phyloP scores from a whole-genome alignment of 1,140 invertebrate species.

The Zaprionus kolodkinae region DNA sequence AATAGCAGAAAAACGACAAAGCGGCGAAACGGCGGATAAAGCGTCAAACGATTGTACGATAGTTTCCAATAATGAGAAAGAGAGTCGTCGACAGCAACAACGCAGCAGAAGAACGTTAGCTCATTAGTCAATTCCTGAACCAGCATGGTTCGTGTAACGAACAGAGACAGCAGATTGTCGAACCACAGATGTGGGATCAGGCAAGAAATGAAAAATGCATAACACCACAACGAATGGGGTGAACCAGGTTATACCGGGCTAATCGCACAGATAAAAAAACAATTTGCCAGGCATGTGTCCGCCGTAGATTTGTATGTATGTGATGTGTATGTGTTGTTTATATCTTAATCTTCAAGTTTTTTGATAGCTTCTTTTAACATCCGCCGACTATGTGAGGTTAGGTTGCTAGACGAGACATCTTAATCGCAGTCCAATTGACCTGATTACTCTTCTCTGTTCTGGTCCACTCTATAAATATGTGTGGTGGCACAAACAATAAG shows the following conservation, averaged over 20 bases:
- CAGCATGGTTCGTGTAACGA: constrained; percentile 67
- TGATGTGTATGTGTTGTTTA: not conserved
- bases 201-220: constrained; percentile 53
- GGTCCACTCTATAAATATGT: constrained; percentile 79
- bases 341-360: constrained; percentile 1
- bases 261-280: constrained; percentile 14
- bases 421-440: constrained; percentile 55
- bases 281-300: not conserved
- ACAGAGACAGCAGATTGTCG: constrained; percentile 66
- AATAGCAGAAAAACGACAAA: constrained; percentile 51
- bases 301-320: not conserved
- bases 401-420: not conserved
- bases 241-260: constrained; percentile 50
- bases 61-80: constrained; percentile 25
- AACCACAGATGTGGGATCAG: constrained; percentile 70
- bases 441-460: constrained; percentile 61
- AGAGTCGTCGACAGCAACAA: constrained; percentile 2
- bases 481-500: constrained; percentile 56
- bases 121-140: constrained; percentile 71
- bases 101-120: constrained; percentile 38
- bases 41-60: constrained; percentile 11
- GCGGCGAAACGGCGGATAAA: not conserved
- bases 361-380: constrained; percentile 1
- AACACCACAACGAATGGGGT: constrained; percentile 41
- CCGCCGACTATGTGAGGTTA: constrained; percentile 17